phyloP scores from a whole-genome alignment of 2,113 vertebrate species.

The Albula goreensis region DNA sequence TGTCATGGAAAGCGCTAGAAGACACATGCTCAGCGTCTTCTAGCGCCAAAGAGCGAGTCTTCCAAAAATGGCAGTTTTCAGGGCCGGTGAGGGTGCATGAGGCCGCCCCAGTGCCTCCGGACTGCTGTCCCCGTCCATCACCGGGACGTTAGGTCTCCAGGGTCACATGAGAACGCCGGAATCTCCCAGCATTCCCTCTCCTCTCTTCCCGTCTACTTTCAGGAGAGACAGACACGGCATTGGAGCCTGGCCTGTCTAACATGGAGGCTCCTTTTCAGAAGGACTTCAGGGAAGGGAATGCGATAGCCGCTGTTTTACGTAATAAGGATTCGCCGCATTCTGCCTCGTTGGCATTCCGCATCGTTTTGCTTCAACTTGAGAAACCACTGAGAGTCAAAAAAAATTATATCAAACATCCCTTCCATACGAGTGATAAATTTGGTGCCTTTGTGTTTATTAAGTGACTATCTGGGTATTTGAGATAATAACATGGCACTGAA shows the following conservation, averaged over 20 bases:
- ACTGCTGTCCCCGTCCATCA: slow-evolving; percentile 37
- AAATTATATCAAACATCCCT: background rate
- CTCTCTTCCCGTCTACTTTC: background rate
- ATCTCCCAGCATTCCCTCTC: slow-evolving; percentile 6
- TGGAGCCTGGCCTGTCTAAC: background rate
- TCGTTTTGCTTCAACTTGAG: background rate
- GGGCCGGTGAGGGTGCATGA: slow-evolving; percentile 10
- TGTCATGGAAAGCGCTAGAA: background rate
- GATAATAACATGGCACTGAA: background rate
- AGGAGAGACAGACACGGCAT: background rate
- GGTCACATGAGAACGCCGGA: slow-evolving; percentile 35
- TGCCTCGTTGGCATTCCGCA: background rate
- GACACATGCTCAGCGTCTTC: background rate
- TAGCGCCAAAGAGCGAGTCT: background rate
- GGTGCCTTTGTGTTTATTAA: too few relatives aligned
- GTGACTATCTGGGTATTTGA: too few relatives aligned
- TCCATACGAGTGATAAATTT: too few relatives aligned
- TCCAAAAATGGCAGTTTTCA: slow-evolving; percentile 23
- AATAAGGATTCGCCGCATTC: background rate
- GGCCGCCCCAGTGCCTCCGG: background rate
- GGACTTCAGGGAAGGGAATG: slow-evolving; percentile 2
- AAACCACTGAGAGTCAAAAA: background rate
- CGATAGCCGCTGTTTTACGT: background rate
- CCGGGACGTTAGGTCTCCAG: slow-evolving; percentile 13
- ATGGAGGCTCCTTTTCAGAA: background rate